A percentile compares a stretch with the other conserved stretches of the same genome.
These are phyloP conservation scores for Ardeotis arabs DNA, from an alignment of 2,113 vertebrate genomes.

Conservation along the genomic window DNA sequence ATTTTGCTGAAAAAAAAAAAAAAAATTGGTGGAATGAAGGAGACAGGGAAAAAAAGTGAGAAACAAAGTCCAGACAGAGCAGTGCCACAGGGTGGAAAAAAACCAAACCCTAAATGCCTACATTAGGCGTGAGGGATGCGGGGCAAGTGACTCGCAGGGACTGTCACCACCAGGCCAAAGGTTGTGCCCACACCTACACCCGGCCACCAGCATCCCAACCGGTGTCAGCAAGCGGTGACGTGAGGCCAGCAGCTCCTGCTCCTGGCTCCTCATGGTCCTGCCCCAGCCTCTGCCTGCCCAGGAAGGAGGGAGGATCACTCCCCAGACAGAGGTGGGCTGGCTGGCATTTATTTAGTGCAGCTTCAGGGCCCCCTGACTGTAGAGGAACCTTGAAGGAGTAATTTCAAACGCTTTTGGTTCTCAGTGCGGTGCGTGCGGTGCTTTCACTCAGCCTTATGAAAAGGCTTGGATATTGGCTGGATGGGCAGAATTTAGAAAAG, in stretches of 20 bases:
- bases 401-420: neutral
- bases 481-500: neutral
- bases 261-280: rapidly evolving
- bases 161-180: neutral
- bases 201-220: neutral
- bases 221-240: neutral
- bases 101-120: neutral
- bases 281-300: neutral
- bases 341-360: neutral
- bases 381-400: neutral
- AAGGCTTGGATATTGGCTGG: neutral
- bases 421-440: rapidly evolving
- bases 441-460: neutral
- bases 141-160: neutral
- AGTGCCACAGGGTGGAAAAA: neutral
- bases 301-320: neutral
- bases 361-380: neutral
- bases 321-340: rapidly evolving
- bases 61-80: neutral
- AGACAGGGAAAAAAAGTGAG: rapidly evolving
- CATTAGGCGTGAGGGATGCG: rapidly evolving
- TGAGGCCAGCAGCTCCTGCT: neutral
- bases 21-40: rapidly evolving
- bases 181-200: neutral
- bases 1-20: neutral